Evolutionary conservation across 53 echinoderm and acorn worm species (phyloP), one percentile per base, ranked within the genome.

Genomic region (Patiria pectinifera): DNA sequence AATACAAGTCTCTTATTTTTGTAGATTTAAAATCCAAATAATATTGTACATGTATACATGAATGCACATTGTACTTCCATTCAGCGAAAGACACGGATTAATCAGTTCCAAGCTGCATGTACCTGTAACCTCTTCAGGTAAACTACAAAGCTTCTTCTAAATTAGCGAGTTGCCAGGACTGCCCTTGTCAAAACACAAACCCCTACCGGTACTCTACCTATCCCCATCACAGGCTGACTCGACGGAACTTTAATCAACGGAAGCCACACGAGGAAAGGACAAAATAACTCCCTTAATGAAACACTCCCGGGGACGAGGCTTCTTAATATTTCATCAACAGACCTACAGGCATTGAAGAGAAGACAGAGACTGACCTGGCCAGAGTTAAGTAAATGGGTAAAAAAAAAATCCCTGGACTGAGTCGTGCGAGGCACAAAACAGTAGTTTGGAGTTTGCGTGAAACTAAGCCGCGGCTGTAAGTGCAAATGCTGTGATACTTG

Each of bases 281-380:
- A 53, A 0, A 53, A 53, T 6, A 53, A 53, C 53, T 53, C 8
- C n/a, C 81, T 13, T 80, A 80, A 80, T 80, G 14, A 80, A 80
- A 80, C 81, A 80, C 81, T 80, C 53, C 47, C 47, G n/a, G 48
- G 81, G 81, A 46, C 47, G 46, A 46, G 47, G 16, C 49, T 80
- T 53, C 53, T n/a, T 80, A 80, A 80, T 80, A 80, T 80, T 80
- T 15, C 81, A 80, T 18, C 81, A 46, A 80, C 48, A 80, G 48
- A 48, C 81, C 81, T 46, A 5, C 16, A 46, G 81, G 16, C 12
- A 48, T 47, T 80, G 3, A 46, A 53, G 53, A 53, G 3, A 46
- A 53, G 53, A 53, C 53, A 53, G 53, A 53, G 1, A 9, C 15
- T 47, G 81, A 80, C 47, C 81, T 46, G 48, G 81, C 81, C 46